Base-by-base conservation (phyloP, 1,140 invertebrate genomes). In the Panulirus ornatus region DNA sequence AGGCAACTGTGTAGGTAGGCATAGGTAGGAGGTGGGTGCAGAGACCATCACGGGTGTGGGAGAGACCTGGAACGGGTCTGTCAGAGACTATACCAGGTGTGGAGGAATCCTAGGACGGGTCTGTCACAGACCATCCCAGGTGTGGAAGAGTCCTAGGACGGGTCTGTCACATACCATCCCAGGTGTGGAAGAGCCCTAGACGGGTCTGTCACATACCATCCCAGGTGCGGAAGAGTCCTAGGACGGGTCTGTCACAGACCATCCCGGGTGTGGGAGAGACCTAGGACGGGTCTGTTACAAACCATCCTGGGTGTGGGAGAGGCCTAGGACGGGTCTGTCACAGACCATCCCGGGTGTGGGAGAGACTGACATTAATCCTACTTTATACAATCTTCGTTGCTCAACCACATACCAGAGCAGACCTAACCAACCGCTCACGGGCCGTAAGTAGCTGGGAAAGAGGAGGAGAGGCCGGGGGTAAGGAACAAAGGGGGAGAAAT, bases 351-450 rank as follows among this genome's bases (percentile, higher is more conserved):
- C 44, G 40, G 22, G 42, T 30, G 51, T 81, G 78, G 78, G 9
- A 34, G 8, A 54, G 78, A 81, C 54, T 81, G 78, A 81, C 78
- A 54, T 54, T 81, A 81, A 81, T 81, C 78, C 78, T 81, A 30
- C 47, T 81, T 51, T 81, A 81, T 81, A 54, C 34, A 81, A 54
- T 81, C 78, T 30, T 81, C 78, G 78, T 81, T 42, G 27, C 51
- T 81, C 30, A 81, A 81, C 78, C 78, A 34, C 44, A 81, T 81
- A 36, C 78, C 44, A 44, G 78, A 81, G 78, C 47, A 81, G 30
- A 54, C 51, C 75, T 16, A 22, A 38, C 42, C 78, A n/a, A n/a
- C n/a, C n/a, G n/a, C n/a, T n/a, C n/a, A n/a, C n/a, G n/a, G n/a
- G n/a, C n/a, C 16, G 38, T n/a, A 9, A 11, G 11, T 44, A 14